These are phyloP conservation scores for Anarsia innoxiella DNA, from an alignment of 2,888 invertebrate species.

Conservation along the genomic window DNA sequence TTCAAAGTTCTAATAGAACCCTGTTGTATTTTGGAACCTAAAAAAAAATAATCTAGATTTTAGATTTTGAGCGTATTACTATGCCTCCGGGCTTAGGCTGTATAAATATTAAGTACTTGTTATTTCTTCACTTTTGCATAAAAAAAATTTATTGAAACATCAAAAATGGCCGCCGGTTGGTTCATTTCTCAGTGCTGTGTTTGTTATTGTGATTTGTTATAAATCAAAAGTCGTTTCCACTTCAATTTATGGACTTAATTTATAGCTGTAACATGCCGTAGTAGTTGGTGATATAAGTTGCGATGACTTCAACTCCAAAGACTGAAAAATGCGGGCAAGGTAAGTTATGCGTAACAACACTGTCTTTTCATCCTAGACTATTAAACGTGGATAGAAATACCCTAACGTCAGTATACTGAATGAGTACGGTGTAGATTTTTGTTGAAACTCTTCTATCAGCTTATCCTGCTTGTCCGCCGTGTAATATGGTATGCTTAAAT, in stretches of 20 bases:
- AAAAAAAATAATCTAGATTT: no score
- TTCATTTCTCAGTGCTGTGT: conserved; percentile 41
- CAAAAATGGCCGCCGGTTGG: conserved; percentile 62
- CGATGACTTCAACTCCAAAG: conserved; percentile 71
- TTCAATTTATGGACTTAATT: conserved; percentile 27
- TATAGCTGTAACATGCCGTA: conserved; percentile 60
- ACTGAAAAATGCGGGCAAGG: conserved; percentile 69
- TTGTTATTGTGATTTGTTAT: conserved; percentile 41
- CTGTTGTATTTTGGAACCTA: no score
- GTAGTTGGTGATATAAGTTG: conserved; percentile 37
- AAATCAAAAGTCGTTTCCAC: conserved; percentile 25
- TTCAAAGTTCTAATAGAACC: no score
- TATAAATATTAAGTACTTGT: no score
- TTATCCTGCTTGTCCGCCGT: no score
- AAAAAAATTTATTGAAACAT: conserved; percentile 40
- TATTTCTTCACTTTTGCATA: no score
- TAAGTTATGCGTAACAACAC: conserved; percentile 45
- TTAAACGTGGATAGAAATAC: neutral
- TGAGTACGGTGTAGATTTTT: no score
- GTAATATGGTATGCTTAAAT: no score
- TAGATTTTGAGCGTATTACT: no score
- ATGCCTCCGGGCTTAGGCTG: no score
- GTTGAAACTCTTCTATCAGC: no score
- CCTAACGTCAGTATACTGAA: no score
- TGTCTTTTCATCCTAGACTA: conserved; percentile 15